Conservation (phyloP, 1,140 invertebrate species). For the silkworm (Bombyx mori) region ASM3026992v2 NC_085123.1:7297501-7298000, state of each 20-base stretch:
- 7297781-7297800: slow-evolving; percentile 9
- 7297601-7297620: too few species aligned
- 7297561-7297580: too few species aligned
- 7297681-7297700: neutral
- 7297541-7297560: too few species aligned
- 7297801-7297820: neutral
- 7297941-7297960: slow-evolving; percentile 7
- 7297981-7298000: neutral
- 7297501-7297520: slow-evolving; percentile 79
- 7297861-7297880: slow-evolving; percentile 78
- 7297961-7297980: slow-evolving; percentile 1
- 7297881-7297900: slow-evolving; percentile 88
- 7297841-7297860: slow-evolving; percentile 84
- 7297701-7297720: too few species aligned
- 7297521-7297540: too few species aligned
- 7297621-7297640: too few species aligned
- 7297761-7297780: neutral
- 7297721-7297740: too few species aligned
- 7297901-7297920: slow-evolving; percentile 77
- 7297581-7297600: too few species aligned
- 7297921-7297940: slow-evolving; percentile 74
- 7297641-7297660: too few species aligned
- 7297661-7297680: neutral
- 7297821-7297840: slow-evolving; percentile 71
- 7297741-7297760: too few species aligned